Conservation (phyloP, 2,797 vertebrate species). For the Craterocephalus amniculus region DNA sequence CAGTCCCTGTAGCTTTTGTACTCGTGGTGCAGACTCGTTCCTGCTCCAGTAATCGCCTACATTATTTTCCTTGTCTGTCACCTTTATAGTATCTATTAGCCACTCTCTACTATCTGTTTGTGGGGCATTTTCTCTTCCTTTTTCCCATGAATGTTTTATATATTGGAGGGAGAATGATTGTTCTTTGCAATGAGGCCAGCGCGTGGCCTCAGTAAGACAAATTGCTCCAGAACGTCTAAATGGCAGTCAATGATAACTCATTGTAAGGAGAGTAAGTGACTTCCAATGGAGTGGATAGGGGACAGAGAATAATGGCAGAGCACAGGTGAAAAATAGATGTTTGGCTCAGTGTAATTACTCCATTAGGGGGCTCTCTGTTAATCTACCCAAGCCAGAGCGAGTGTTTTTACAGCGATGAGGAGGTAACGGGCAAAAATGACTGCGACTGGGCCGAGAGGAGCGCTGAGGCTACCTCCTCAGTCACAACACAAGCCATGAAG, state of each 20-base stretch:
- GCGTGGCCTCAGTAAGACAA: slow-evolving; percentile 94
- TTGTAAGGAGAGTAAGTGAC: slow-evolving; percentile 95
- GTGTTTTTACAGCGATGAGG: slow-evolving; percentile 82
- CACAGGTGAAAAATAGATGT: slow-evolving; percentile 92
- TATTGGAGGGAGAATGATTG: slow-evolving; percentile 94
- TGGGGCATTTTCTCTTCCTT: slow-evolving; percentile 82
- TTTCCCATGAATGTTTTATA: slow-evolving; percentile 92
- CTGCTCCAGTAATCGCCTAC: slow-evolving; percentile 79
- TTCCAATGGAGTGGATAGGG: slow-evolving; percentile 94
- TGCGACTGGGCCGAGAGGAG: slow-evolving; percentile 75
- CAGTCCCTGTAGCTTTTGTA: slow-evolving; percentile 73
- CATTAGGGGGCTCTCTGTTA: slow-evolving; percentile 88
- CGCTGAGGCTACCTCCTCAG: slow-evolving; percentile 63
- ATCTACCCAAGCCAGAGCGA: slow-evolving; percentile 83
- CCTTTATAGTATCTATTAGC: slow-evolving; percentile 84
- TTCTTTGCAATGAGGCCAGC: slow-evolving; percentile 91
- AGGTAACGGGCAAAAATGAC: slow-evolving; percentile 77
- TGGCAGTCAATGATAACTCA: slow-evolving; percentile 99
- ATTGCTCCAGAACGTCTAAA: slow-evolving; percentile 92
- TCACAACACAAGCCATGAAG: slow-evolving; percentile 79
- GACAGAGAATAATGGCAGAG: slow-evolving; percentile 93
- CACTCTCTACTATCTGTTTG: slow-evolving; percentile 83
- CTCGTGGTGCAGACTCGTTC: slow-evolving; percentile 67
- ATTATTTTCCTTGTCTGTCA: slow-evolving; percentile 85
- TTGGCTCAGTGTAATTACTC: slow-evolving; percentile 89